Conservation (phyloP, 2,113 vertebrate species). For the Limanda limanda region DNA sequence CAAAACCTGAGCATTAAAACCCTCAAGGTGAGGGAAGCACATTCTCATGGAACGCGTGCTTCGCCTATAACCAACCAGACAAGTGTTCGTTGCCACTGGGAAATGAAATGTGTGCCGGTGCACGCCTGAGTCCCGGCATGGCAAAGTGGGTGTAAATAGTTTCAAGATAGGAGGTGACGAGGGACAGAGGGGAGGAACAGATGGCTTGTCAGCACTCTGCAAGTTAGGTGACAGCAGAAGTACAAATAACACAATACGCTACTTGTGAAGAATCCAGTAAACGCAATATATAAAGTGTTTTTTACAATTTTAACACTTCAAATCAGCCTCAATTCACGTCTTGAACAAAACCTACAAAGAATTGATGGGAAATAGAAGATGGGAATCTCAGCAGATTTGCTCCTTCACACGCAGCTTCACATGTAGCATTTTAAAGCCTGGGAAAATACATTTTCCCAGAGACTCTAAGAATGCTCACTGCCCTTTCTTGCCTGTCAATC, state of each 20-base stretch:
- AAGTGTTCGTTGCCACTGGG: neutral
- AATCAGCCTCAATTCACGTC: constrained; percentile 4
- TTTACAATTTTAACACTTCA: constrained; percentile 8
- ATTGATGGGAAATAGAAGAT: neutral
- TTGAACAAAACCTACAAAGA: neutral
- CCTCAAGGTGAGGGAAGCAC: constrained; percentile 16
- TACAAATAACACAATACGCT: constrained; percentile 1
- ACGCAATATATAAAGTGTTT: neutral
- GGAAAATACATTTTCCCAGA: constrained; percentile 15
- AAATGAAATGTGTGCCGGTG: constrained; percentile 22
- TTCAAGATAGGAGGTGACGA: neutral
- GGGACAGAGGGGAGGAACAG: constrained; percentile 5
- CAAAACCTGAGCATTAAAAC: constrained; percentile 26
- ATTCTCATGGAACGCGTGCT: constrained; percentile 15
- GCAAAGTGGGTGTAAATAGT: constrained; percentile 31
- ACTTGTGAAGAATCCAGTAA: neutral
- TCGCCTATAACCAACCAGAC: constrained; percentile 26
- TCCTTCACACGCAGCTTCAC: constrained; percentile 9
- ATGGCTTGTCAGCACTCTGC: constrained; percentile 6
- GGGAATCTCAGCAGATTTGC: constrained; percentile 14
- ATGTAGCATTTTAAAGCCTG: neutral
- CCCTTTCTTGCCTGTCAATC: constrained; percentile 16
- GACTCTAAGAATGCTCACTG: neutral
- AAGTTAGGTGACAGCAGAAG: neutral
- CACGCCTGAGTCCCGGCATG: constrained; percentile 3